phyloP scores from a whole-genome alignment of 2,797 vertebrate species.

The Synaphobranchus kaupii region DNA sequence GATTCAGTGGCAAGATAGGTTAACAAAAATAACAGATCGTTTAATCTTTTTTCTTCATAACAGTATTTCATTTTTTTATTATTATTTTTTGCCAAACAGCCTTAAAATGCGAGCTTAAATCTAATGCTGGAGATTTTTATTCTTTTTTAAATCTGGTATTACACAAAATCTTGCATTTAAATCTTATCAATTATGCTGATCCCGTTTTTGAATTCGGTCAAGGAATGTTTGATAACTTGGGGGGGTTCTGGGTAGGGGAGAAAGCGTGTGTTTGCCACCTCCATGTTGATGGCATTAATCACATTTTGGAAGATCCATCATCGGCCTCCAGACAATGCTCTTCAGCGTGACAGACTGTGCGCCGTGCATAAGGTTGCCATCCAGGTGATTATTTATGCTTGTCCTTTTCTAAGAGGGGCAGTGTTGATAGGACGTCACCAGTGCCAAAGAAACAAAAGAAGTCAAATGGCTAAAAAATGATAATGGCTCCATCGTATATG shows the following conservation, averaged over 20 bases:
- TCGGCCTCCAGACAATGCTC: background rate
- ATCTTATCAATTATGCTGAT: background rate
- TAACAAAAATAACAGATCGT: background rate
- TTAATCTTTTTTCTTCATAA: background rate
- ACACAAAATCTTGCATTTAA: background rate
- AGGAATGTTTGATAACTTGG: background rate
- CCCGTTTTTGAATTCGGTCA: background rate
- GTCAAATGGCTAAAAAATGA: constrained; percentile 27
- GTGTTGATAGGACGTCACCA: constrained; percentile 48
- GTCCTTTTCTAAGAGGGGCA: constrained; percentile 38
- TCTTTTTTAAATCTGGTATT: background rate
- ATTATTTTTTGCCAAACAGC: background rate
- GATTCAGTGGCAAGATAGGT: background rate
- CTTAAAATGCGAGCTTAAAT: background rate
- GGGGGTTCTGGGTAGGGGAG: background rate
- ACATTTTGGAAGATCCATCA: constrained; percentile 57
- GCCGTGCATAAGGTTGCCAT: constrained; percentile 40
- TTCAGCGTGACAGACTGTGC: constrained; percentile 43
- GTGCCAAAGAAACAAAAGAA: constrained; percentile 30
- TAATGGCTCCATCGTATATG: constrained; percentile 14
- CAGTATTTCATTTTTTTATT: background rate
- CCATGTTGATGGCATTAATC: constrained; percentile 36
- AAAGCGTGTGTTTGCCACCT: background rate
- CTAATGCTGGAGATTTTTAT: background rate
- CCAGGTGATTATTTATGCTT: constrained; percentile 53